Base-by-base conservation (phyloP, 2,797 vertebrate genomes). In the Chloroceryle amazona region DNA sequence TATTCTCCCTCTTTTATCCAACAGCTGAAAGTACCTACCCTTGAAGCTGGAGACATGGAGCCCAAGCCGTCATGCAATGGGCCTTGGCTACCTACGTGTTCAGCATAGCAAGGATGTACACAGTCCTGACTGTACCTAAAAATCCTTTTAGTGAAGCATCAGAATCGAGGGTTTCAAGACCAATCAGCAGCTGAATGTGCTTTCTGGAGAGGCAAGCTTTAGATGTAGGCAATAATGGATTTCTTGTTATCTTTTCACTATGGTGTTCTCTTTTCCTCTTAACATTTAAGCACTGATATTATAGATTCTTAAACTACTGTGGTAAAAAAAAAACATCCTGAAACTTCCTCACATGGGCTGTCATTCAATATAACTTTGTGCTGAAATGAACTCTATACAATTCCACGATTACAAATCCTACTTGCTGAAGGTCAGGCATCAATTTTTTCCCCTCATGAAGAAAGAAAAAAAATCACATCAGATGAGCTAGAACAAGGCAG, bases 41-140 rank as follows among this genome's bases (percentile, higher is more conserved):
- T 6, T 9, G 10, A 63, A 23, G 35, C 62, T 1, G 6, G 15
- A 66, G 35, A 22, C 5, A 3, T 3, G 7, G 42, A 16, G 20
- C 20, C 42, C 39, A 70, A 37, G 21, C 7, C 15, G 29, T 21
- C 0, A 0, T 19, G 8, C 47, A 52, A 3, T 7, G 10, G 47
- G 15, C 29, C 28, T 60, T 21, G 9, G 39, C 17, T 72, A 26
- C 33, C 22, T 28, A 5, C 5, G 23, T 11, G 23, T 33, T 46
- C 37, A 35, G 37, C 61, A 55, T 5, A 16, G 11, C 28, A 41
- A 29, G 31, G 44, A n/a, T 28, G 14, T 39, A 18, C 1, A 1
- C 33, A 63, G 29, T 42, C 62, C 13, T n/a, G 39, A 12, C 18
- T n/a, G 9, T 25, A 60, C 14, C 14, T 13, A 19, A 49, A 3